phyloP scores from a whole-genome alignment of 2,113 vertebrate species.

The Macrotis lagotis region DNA sequence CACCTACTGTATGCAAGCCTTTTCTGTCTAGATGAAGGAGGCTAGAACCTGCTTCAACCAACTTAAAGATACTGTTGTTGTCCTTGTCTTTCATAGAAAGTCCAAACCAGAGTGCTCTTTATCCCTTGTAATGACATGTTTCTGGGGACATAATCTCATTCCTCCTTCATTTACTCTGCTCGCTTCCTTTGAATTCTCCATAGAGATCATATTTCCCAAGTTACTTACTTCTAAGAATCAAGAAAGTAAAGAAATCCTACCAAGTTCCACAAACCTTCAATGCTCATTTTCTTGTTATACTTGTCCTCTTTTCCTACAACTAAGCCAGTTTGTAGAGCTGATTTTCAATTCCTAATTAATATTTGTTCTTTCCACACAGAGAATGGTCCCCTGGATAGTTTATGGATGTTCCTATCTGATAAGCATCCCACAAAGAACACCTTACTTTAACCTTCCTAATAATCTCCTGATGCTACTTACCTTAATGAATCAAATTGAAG shows the following conservation, averaged over 20 bases:
- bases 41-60: background rate
- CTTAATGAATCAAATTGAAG: background rate
- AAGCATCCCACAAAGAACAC: background rate
- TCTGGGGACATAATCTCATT: background rate
- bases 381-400: background rate
- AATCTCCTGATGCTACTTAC: background rate
- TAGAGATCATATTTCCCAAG: constrained; percentile 4
- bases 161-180: background rate
- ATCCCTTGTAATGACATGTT: background rate
- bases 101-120: background rate
- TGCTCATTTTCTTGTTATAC: constrained; percentile 36
- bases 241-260: constrained; percentile 17
- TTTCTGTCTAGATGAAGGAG: background rate
- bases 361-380: constrained; percentile 9
- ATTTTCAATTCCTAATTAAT: constrained; percentile 33
- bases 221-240: constrained; percentile 35
- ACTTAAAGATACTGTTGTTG: background rate
- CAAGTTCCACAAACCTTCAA: constrained; percentile 9
- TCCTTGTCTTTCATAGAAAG: background rate
- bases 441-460: background rate
- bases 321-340: constrained; percentile 15
- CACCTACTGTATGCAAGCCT: background rate
- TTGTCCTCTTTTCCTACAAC: constrained; percentile 19
- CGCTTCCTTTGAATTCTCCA: constrained; percentile 34
- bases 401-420: background rate